Evolutionary conservation across 2,797 vertebrate species (phyloP), one percentile per base, ranked within the genome.

Genomic region (Apogon talboti): DNA sequence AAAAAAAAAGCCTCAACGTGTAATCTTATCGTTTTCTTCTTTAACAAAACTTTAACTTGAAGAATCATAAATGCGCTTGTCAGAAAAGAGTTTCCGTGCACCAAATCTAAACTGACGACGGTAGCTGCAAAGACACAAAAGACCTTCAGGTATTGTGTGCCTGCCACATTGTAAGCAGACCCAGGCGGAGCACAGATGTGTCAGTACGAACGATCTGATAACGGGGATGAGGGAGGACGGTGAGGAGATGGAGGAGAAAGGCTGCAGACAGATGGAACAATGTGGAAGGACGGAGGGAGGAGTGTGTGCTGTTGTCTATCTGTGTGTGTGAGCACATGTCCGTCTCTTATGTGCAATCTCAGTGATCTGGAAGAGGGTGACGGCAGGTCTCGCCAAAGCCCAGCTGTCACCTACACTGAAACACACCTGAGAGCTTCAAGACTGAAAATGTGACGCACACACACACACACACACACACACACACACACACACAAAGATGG

Each of bases 151-250:
- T 53, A 66, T 24, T 68, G 72, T 66, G 16, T 35, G 61, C 56
- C 44, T 58, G 79, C 30, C 6, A n/a, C 0, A 16, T 60, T 46
- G 38, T 19, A 44, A 73, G 24, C 37, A 65, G 50, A 68, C 66
- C 64, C 65, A 16, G 16, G 48, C 54, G 69, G 54, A 72, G 74
- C 66, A 76, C 53, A 66, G 52, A 79, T 21, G 24, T 71, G 83
- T 74, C 81, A 73, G 43, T 59, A 68, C 70, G 44, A 14, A 38
- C 60, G 21, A 56, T 84, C 65, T 76, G 82, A 86, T 82, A 67
- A 79, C 40, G 42, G 51, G 38, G 76, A 66, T 50, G 57, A 59
- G 49, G 47, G n/a, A n/a, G n/a, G n/a, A n/a, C n/a, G n/a, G n/a
- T n/a, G n/a, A 38, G 50, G 53, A 67, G 67, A 78, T 49, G 43